These are phyloP conservation scores for Mythimna loreyi DNA, from an alignment of 2,888 invertebrate genomes.

Conservation along the genomic window DNA sequence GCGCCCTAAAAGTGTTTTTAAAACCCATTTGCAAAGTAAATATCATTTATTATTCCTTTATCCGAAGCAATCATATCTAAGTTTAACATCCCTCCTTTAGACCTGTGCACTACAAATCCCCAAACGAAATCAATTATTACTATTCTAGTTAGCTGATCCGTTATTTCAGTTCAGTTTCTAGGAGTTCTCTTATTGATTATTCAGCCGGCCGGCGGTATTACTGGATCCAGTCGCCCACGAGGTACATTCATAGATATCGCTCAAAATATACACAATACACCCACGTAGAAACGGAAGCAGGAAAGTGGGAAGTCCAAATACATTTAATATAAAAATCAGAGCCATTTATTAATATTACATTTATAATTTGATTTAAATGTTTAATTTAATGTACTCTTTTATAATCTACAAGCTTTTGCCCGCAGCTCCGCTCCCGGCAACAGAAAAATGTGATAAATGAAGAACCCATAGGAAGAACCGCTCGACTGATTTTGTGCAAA, in stretches of 20 bases:
- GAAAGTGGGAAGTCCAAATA: neutral
- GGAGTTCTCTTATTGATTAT: slow-evolving; percentile 44
- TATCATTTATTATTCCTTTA: too few species aligned
- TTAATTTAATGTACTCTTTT: too few species aligned
- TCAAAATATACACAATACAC: slow-evolving; percentile 21
- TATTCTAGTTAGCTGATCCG: neutral
- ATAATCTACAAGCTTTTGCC: too few species aligned
- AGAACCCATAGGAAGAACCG: too few species aligned
- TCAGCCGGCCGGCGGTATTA: slow-evolving; percentile 34
- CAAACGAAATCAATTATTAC: slow-evolving; percentile 43
- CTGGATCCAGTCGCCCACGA: slow-evolving; percentile 16
- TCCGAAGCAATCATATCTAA: neutral
- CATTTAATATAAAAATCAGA: neutral
- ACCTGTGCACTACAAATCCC: neutral
- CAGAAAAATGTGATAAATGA: too few species aligned
- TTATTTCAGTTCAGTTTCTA: slow-evolving; percentile 35
- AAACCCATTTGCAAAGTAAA: too few species aligned
- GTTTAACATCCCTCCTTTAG: neutral
- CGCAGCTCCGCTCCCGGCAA: too few species aligned
- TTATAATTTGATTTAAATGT: too few species aligned
- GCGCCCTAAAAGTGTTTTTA: too few species aligned
- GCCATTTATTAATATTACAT: neutral
- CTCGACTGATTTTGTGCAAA: too few species aligned
- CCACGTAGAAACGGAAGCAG: neutral
- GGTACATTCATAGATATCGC: neutral